Base-by-base conservation (phyloP, 2,113 vertebrate genomes). In the Aegithalos caudatus region DNA sequence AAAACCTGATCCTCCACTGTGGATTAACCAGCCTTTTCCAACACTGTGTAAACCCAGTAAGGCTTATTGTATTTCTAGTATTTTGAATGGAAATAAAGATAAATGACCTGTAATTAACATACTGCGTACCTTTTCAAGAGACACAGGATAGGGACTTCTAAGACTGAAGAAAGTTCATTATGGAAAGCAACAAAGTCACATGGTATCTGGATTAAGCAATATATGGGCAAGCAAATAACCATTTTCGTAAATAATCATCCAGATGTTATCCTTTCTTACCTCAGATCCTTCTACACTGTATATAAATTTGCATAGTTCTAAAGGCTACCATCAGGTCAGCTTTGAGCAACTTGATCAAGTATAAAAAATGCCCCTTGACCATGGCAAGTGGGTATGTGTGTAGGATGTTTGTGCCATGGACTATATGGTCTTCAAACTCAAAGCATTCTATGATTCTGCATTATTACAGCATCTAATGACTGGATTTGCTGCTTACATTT, bases 1-100 rank as follows among this genome's bases (percentile, higher is more conserved):
- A 95, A 97, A 95, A 96, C 72, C 79, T 92, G 90, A 97, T 92
- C 88, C 87, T 93, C 71, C 61, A 62, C 56, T 83, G 60, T 77
- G 74, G 79, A 92, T 47, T 95, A 92, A 93, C 67, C 81, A 94
- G 85, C 10, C 66, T 90, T 90, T 90, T 95, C 54, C 91, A 93
- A 96, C 78, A 92, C 92, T 48, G 44, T 0, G 0, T 73, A 94
- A 95, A 89, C 64, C 66, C 62, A 73, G 38, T 44, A 81, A 85
- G 31, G 58, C 47, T 96, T 88, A 95, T 8, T 85, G 78, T 57
- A 88, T 21, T 90, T 53, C 37, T 31, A 21, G 42, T 85, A 83
- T 81, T 95, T 45, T 86, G 60, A 96, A 93, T 33, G 28, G 60
- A 93, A 96, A 48, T 60, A 62, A 95, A 74, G 22, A 24, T 10